Base-by-base conservation (phyloP, 2,888 invertebrate genomes). In the Ormyrus rosae region DNA sequence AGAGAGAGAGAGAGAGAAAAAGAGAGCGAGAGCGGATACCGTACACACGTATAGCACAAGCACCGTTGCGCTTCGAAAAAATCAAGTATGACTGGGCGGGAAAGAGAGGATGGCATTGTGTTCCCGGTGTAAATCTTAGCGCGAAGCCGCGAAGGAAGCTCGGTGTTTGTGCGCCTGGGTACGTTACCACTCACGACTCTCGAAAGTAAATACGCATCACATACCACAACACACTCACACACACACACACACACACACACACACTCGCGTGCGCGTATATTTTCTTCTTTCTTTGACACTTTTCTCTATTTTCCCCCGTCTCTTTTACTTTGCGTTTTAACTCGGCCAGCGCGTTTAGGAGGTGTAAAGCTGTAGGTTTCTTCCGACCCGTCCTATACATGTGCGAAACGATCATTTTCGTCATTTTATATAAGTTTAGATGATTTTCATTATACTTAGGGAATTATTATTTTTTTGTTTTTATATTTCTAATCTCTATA, bases 401-500 rank as follows among this genome's bases (percentile, higher is more conserved):
- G 60, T 34, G 65, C 70, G 77, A 72, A 76, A 63, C 60, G 10
- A 77, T 60, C 71, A 67, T 84, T 85, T 84, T 85, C 82, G 85
- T 81, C 82, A 68, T 86, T 87, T 89, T 89, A 87, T 88, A 89
- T 87, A 82, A 87, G 85, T 88, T 86, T 86, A 85, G 86, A 86
- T 80, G 81, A 81, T 85, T 83, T 73, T 79, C 80, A 84, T 86
- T 87, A 88, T 85, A 87, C 87, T 87, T 89, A 88, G 56, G 58
- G 45, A 69, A 71, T 86, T 84, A 82, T 86, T 86, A 86, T 85
- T 87, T 34, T 34, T 34, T 87, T 88, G 86, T 89, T 88, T 89
- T 89, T 89, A 88, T 89, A 88, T 88, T 88, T 88, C 86, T 88
- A 89, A 88, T 88, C 87, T 88, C 87, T 88, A 88, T 82, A 86